Base-by-base conservation (phyloP, 1,140 invertebrate genomes). In the Odontomachus brunneus region DNA sequence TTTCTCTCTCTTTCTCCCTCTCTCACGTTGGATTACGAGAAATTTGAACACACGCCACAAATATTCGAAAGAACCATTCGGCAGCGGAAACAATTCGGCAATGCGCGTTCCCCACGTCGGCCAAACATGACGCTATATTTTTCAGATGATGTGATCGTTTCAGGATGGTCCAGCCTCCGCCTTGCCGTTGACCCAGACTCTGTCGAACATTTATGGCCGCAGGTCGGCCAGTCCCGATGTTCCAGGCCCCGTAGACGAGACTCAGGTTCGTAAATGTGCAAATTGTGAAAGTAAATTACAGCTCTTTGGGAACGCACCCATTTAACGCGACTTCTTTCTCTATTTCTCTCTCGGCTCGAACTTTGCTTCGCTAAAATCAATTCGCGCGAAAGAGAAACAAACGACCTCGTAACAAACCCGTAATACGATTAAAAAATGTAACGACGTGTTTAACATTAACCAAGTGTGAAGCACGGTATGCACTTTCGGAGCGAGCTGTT, bases 161-260 rank as follows among this genome's bases (percentile, higher is more conserved):
- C 91, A 93, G 92, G 91, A 91, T 89, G 92, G 92, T 72, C 92
- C 92, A 83, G 90, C 90, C 71, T 89, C 91, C 38, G 88, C 88
- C 15, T 92, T 92, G 72, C 90, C 92, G 63, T 84, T 93, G 85
- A 92, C 92, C 83, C 92, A 93, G 90, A 94, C 92, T 74, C 85
- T 94, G 72, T 90, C 92, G 89, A 92, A 93, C 89, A 92, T 94
- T 92, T 94, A 94, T 60, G 90, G 89, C 81, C 92, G 92, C 83
- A 89, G 90, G 67, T 94, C 92, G 73, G 91, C 90, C 87, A 94
- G 91, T 87, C 92, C 93, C 48, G 92, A 94, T 86, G 89, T 84
- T 82, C 89, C 92, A 69, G 86, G 85, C 80, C 84, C 86, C 84
- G 87, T 88, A 82, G 92, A 94, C 66, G 90, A 90, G 74, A 89